phyloP scores from a whole-genome alignment of 1,140 invertebrate species.

The Vanessa tameamea region DNA sequence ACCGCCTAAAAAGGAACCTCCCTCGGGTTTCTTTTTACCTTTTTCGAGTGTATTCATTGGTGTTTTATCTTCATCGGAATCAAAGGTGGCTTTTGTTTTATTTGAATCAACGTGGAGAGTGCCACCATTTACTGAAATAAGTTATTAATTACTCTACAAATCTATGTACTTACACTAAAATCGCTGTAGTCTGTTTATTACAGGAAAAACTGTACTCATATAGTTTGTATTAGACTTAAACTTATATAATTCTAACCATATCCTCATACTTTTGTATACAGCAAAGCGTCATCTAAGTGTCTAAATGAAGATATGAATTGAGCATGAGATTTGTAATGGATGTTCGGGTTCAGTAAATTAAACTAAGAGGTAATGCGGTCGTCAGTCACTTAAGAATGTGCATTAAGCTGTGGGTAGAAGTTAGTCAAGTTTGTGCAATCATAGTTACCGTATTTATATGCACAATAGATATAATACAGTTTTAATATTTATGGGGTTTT shows the following conservation, averaged over 20 bases:
- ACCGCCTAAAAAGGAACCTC: conserved; percentile 66
- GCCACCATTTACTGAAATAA: conserved; percentile 68
- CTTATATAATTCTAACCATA: conserved; percentile 18
- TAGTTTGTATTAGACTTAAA: conserved; percentile 2
- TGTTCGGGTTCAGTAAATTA: background rate
- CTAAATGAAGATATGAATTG: conserved; percentile 9
- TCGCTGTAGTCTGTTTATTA: conserved; percentile 31
- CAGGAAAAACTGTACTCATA: conserved; percentile 19
- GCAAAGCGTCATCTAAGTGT: conserved; percentile 25
- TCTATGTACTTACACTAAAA: conserved; percentile 33
- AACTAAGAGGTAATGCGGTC: background rate
- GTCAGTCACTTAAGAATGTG: conserved; percentile 14
- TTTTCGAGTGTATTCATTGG: conserved; percentile 75
- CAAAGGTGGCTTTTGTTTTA: conserved; percentile 76
- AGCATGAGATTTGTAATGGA: conserved; percentile 2
- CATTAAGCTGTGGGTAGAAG: conserved; percentile 13
- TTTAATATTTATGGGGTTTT: no score
- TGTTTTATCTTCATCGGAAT: conserved; percentile 79
- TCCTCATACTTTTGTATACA: conserved; percentile 8
- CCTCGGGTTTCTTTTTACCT: conserved; percentile 70
- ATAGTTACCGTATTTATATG: background rate
- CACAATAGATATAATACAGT: background rate
- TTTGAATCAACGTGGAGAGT: conserved; percentile 71
- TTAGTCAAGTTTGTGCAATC: conserved; percentile 15
- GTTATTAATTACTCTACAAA: conserved; percentile 35